Base-by-base conservation (phyloP, 2,797 vertebrate genomes). In the Acanthornis magna region DNA sequence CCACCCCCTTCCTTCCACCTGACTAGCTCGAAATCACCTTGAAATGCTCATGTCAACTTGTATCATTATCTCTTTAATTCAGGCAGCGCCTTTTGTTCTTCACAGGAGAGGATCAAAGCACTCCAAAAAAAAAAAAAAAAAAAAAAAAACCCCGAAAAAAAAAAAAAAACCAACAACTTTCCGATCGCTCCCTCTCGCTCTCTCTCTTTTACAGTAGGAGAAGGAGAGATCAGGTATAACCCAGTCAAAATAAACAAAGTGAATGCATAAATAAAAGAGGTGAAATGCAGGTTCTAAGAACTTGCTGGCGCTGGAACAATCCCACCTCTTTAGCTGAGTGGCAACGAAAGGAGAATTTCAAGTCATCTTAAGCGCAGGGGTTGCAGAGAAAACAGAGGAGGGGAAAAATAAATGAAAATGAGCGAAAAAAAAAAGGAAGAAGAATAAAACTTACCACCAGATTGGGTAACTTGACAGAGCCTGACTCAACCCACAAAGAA, bases 401-500 rank as follows among this genome's bases (percentile, higher is more conserved):
- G 89, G 84, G 65, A 89, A 92, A 94, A 68, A 75, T 72, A 94
- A 78, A 93, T 91, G 91, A 94, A 95, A 94, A 95, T 73, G 74
- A 89, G 82, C 91, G 36, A 16, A 66, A 91, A 77, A 76, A 76
- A 77, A 96, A 95, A 84, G 80, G 14, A 74, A 82, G 54, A 95
- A 96, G 94, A 97, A 96, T 85, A 97, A 95, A 98, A 99, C 99
- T 99, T 98, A 99, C 99, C 99, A 99, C 99, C 99, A 99, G 98
- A 99, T 99, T 92, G 99, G 99, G 98, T 99, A 99, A 98, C 98
- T 99, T 97, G 98, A 98, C 98, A 98, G 98, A 95, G 98, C 98
- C 96, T 97, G 98, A 96, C 98, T 97, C 94, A 99, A 97, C 98
- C 98, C 98, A 97, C 98, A 98, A 94, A 99, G 98, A 97, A 99